Evolutionary conservation across 2,888 invertebrate genomes (phyloP), one percentile per base, ranked within the genome.

Genomic region (Lacanobia wlatinum): DNA sequence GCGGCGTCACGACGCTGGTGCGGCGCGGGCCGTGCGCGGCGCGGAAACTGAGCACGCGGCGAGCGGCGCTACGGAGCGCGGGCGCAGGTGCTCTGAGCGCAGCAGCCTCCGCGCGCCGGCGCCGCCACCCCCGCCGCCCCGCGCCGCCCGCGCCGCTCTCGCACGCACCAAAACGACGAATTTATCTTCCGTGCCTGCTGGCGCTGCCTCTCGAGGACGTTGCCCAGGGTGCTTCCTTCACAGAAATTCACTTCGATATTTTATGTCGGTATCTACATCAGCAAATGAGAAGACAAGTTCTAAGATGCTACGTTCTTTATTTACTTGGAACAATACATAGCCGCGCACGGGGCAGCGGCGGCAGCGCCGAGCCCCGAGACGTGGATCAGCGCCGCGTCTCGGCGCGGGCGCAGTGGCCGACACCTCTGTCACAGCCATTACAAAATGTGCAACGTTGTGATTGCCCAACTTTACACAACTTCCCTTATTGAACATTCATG

Each of bases 81-180:
- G 97, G 96, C 97, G 97, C 97, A 97, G 97, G 97, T 97, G 97
- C 97, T 97, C 97, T 97, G 97, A 97, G 97, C 97, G 97, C 97
- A 95, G 96, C 97, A 96, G 96, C 96, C 96, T 94, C 96, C 95
- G 96, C 95, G 95, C 96, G 95, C 96, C 95, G 96, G 95, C 96
- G 96, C 96, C 96, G 96, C 96, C 94, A 90, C 93, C 96, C 96
- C 96, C 96, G 95, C 96, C 95, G 92, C 95, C 90, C 91, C 93
- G 91, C 91, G 85, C 91, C 92, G 88, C 92, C 90, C 92, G 91
- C 92, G 89, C 90, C 91, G 80, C 91, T 88, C 91, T 88, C 93
- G 91, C 94, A 95, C 95, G 94, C 94, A 95, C 94, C 95, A 94
- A 95, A 95, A 95, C 94, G 95, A 95, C 92, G 90, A 94, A 96